phyloP scores from a whole-genome alignment of 2,797 vertebrate species.

The Chrosomus eos region DNA sequence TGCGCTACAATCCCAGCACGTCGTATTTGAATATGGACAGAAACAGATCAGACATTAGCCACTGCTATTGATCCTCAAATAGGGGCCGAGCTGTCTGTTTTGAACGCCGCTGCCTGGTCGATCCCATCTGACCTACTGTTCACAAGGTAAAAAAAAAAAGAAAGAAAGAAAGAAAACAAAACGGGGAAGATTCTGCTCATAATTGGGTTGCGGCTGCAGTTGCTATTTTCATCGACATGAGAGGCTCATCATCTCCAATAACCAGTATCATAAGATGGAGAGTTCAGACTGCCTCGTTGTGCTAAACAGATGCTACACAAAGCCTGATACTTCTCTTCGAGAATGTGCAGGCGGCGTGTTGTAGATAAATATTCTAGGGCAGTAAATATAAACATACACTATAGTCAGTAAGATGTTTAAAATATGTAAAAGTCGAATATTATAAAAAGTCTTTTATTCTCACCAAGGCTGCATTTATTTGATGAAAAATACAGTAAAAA shows the following conservation, averaged over 20 bases:
- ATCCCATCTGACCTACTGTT: slow-evolving; percentile 77
- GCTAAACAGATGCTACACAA: slow-evolving; percentile 35
- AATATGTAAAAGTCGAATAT: background rate
- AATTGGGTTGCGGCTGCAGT: slow-evolving; percentile 55
- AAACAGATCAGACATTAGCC: slow-evolving; percentile 76
- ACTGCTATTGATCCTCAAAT: slow-evolving; percentile 79
- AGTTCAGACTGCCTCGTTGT: slow-evolving; percentile 35
- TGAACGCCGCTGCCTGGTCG: slow-evolving; percentile 67
- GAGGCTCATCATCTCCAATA: slow-evolving; percentile 55
- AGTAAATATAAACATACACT: background rate
- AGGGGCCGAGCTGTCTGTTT: slow-evolving; percentile 69
- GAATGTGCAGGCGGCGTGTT: background rate
- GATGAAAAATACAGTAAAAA: background rate
- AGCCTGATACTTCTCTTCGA: slow-evolving; percentile 32
- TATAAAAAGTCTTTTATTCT: background rate
- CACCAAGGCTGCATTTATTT: background rate
- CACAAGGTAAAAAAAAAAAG: slow-evolving; percentile 61
- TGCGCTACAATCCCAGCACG: slow-evolving; percentile 63
- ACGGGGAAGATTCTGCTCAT: slow-evolving; percentile 56
- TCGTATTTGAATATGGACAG: slow-evolving; percentile 79
- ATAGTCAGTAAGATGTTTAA: background rate
- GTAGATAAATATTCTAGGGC: background rate
- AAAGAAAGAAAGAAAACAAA: slow-evolving; percentile 52
- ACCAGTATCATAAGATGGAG: slow-evolving; percentile 46
- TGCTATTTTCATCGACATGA: slow-evolving; percentile 64